Conservation (phyloP, 2,797 vertebrate species). For the Sylvia borin region DNA sequence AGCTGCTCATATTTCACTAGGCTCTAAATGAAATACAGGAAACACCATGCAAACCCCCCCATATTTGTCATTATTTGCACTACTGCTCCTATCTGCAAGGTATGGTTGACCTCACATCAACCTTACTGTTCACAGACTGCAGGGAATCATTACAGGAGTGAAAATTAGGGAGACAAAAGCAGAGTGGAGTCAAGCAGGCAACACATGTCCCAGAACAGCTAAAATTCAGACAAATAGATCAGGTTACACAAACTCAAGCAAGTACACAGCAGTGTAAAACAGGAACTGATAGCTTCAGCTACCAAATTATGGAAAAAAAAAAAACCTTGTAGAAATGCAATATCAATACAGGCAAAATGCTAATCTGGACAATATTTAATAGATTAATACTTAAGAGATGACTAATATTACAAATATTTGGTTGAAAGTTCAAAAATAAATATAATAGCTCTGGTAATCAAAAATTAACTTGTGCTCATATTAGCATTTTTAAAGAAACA, state of each 20-base stretch:
- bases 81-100: neutral
- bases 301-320: neutral
- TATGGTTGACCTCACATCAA: slow-evolving; percentile 52
- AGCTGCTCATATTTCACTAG: neutral
- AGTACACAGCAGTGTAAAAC: neutral
- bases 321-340: neutral
- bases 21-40: slow-evolving; percentile 27
- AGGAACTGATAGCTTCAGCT: neutral
- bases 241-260: neutral
- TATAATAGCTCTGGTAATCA: neutral
- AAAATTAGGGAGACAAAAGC: slow-evolving; percentile 23
- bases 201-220: neutral
- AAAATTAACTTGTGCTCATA: neutral
- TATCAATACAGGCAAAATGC: neutral
- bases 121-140: neutral
- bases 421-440: neutral
- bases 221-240: neutral
- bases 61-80: slow-evolving; percentile 32
- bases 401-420: neutral
- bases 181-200: neutral
- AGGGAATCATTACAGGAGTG: slow-evolving; percentile 32
- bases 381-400: neutral
- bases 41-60: neutral
- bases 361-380: neutral
- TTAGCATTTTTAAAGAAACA: neutral